Evolutionary conservation across 1,140 invertebrate genomes (phyloP), one percentile per base, ranked within the genome.

Genomic region (Lepidostoma basale): DNA sequence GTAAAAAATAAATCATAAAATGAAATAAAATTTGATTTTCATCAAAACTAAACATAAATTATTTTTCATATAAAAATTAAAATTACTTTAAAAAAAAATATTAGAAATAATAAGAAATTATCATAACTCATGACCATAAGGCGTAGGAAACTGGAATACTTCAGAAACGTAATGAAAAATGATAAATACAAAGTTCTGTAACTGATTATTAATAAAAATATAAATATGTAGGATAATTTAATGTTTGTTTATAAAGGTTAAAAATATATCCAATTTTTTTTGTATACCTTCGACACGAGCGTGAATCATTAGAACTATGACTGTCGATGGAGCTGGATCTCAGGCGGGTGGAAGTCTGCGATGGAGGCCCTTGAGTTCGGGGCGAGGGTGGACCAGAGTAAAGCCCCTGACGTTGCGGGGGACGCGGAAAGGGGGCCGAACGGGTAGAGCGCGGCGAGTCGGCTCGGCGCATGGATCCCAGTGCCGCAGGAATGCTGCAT

Each of bases 271-370:
- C 6, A 49, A 23, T n/a, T n/a, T n/a, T n/a, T n/a, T 14, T 30
- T 18, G 3, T 2, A 75, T 72, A 88, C 85, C 87, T 88, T 75
- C 87, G 85, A 76, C 88, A 89, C 0, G 87, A 88, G 54, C 88
- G 79, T 9, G 89, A 90, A 75, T 92, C 90, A 52, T 88, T 89
- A 16, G 92, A 93, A 76, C 91, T 94, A 77, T 94, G 92, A 75
- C 92, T 94, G 77, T 96, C 93, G 0, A 94, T 89, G 1, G 92
- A 94, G 3, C 87, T 88, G 14, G 91, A 92, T 47, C 91, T 85
- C 62, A 92, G 88, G 33, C 89, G 77, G 16, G 67, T 59, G 88
- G 89, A 71, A 84, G 87, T 78, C 76, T 89, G 83, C 74, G 88
- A 78, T 6, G 52, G 28, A 12, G 52, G 26, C 10, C 52, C 52